Evolutionary conservation across 1,140 invertebrate genomes (phyloP), one percentile per base, ranked within the genome.

Genomic region (Trachelipus rathkii): DNA sequence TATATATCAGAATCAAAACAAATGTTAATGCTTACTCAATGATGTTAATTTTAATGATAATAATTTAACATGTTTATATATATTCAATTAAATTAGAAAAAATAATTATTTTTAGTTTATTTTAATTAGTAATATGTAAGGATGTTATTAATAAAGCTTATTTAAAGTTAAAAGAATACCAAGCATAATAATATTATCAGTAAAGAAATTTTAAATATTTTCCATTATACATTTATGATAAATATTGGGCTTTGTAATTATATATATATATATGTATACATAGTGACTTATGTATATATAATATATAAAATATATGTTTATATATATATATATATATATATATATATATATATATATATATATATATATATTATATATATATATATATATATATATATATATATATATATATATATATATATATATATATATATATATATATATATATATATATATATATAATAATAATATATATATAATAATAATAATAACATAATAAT

Each of bases 341-440:
- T 60, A 13, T 13, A 60, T 13, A 60, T 60, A 60, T 60, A 60
- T 60, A 15, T 15, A 60, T 15, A 60, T 60, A 15, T 15, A 13
- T 19, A 60, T 15, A 60, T 15, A 19, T 60, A 60, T 15, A 60
- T 60, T 4, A 8, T 19, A 60, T 60, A 15, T 60, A 60, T 13
- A 60, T 13, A 13, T 15, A 60, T 60, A 60, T 15, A 60, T 60
- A 60, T 15, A 13, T 15, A 19, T 19, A 60, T 60, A 60, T 60
- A 60, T 60, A 60, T 60, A 60, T 60, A 60, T 60, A 60, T 60
- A 60, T 60, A 60, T 60, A 60, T 10, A 10, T 10, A 10, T 50
- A 50, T 50, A 50, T 50, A 50, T 50, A 50, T 50, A 50, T 50
- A 50, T 50, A 50, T 50, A 50, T 50, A 50, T 50, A 50, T 50